Evolutionary conservation across 2,113 vertebrate genomes (phyloP).

Genomic region (Pseudonaja textilis): DNA sequence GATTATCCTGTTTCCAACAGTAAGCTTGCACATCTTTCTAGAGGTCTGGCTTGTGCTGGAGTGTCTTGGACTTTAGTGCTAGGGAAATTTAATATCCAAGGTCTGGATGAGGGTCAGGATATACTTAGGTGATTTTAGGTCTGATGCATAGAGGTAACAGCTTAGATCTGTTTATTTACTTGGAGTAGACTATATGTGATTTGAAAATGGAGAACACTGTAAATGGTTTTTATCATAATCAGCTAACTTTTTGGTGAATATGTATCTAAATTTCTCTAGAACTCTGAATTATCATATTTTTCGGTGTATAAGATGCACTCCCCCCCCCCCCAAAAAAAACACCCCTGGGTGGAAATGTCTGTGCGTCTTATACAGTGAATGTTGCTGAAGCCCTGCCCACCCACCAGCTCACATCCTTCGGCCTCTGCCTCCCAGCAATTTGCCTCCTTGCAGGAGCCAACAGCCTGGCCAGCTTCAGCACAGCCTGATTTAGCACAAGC

Average conservation of each 20-base stretch:
- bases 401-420: too few relatives aligned
- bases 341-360: too few relatives aligned
- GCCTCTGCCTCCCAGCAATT: too few relatives aligned
- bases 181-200: not conserved
- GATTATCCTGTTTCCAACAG: not conserved
- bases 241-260: not conserved
- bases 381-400: too few relatives aligned
- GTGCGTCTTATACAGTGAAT: too few relatives aligned
- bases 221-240: not conserved
- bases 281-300: not conserved
- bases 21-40: not conserved
- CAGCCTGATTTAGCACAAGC: too few relatives aligned
- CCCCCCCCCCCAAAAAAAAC: too few relatives aligned
- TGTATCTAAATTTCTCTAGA: not conserved
- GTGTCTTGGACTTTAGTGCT: not conserved
- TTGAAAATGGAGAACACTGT: not conserved
- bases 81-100: not conserved
- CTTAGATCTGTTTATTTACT: not conserved
- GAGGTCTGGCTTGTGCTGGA: not conserved
- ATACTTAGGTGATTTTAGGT: not conserved
- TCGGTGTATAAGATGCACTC: too few relatives aligned
- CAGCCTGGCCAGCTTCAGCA: too few relatives aligned
- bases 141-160: not conserved
- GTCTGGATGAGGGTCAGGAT: not conserved
- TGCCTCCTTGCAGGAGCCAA: too few relatives aligned